Conservation (phyloP, 2,113 vertebrate genomes). For the Triplophysa tibetana region DNA sequence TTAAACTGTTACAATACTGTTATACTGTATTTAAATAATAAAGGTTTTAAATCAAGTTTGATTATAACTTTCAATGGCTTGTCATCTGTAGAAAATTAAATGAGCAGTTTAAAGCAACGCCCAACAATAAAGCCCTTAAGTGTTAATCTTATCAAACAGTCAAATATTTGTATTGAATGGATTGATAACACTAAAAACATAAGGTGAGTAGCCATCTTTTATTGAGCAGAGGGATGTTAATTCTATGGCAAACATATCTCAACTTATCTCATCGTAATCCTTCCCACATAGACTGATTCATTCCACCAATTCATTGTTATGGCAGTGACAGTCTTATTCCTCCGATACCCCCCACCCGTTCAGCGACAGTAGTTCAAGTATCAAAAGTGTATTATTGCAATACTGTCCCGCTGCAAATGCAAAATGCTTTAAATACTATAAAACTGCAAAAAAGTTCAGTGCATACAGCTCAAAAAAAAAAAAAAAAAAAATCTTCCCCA, state of each 20-base stretch:
- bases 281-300: not conserved
- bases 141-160: not conserved
- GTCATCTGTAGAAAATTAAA: too few relatives aligned
- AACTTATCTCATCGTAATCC: not conserved
- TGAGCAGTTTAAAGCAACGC: too few relatives aligned
- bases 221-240: slow-evolving; percentile 71
- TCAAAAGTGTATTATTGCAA: slow-evolving; percentile 99
- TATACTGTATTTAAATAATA: not conserved
- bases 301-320: slow-evolving; percentile 56
- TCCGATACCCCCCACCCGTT: slow-evolving; percentile 49
- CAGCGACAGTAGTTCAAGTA: slow-evolving; percentile 90
- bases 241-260: slow-evolving; percentile 49
- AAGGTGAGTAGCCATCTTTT: slow-evolving; percentile 57
- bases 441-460: slow-evolving; percentile 89
- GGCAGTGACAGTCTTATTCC: slow-evolving; percentile 49
- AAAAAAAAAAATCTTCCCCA: slow-evolving; percentile 63
- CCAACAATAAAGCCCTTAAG: slow-evolving; percentile 4
- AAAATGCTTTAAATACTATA: slow-evolving; percentile 97
- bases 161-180: not conserved
- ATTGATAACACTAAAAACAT: not conserved
- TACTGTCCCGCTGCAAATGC: slow-evolving; percentile 99
- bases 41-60: not conserved
- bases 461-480: slow-evolving; percentile 67
- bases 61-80: not conserved
- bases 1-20: not conserved